Base-by-base conservation (phyloP, 2,113 vertebrate genomes). In the Pseudopodoces humilis region DNA sequence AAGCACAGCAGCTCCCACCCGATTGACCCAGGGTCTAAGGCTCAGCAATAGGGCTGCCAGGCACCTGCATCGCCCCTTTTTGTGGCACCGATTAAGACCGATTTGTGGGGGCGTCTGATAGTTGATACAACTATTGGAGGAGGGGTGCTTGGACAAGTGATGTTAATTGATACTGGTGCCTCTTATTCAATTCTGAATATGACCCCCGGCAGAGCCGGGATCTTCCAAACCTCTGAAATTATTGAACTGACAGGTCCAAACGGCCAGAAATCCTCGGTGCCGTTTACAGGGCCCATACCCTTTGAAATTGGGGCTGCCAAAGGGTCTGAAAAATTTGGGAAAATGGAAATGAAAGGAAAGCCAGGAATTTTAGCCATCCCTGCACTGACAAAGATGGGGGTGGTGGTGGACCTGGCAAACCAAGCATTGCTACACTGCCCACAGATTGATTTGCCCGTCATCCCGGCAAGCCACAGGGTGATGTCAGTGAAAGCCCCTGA, bases 41-140 rank as follows among this genome's bases (percentile, higher is more conserved):
- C 65, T 95, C 96, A 97, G 95, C 96, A 97, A 97, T 97, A 97
- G 96, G 96, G 96, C 95, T 97, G 96, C 96, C 96, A 97, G 96
- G 96, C 96, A 97, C 96, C 94, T 1, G 37, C 94, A 94, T 82
- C 96, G 95, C 96, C 96, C 96, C 96, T 97, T 70, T 96, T 96
- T 97, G 56, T 95, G 96, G 96, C 96, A 97, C 96, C 96, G 2
- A 96, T 97, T 97, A 97, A 97, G 94, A 97, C 95, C 96, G 88
- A 97, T 95, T 86, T 1, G 0, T 96, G 96, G 96, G 96, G 96
- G 96, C 96, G 95, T 22, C 96, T 70, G 88, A 97, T 97, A 97
- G 96, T 97, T 97, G 83, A 96, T 71, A 11, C 62, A 88, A 97
- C 96, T 97, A 94, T 97, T 23, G 94, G 96, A 96, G 92, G 96